These are phyloP conservation scores for Lindbergichthys nudifrons DNA, from an alignment of 2,797 vertebrate species.

Conservation along the genomic window DNA sequence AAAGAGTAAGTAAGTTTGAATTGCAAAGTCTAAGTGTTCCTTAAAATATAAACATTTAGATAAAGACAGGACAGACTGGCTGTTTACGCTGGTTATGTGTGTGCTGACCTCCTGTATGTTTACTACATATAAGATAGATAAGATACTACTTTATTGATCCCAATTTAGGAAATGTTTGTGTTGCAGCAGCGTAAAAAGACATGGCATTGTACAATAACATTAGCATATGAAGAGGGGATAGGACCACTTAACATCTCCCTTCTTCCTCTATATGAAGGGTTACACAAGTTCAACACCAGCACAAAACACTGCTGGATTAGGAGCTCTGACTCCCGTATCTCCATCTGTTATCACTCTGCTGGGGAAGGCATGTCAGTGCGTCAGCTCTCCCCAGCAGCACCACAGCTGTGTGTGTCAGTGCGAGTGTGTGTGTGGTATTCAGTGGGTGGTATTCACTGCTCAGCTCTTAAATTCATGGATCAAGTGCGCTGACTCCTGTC, in stretches of 20 bases:
- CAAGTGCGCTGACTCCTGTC: constrained; percentile 77
- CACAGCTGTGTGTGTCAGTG: constrained; percentile 64
- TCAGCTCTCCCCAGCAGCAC: constrained; percentile 41
- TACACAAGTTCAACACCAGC: constrained; percentile 53
- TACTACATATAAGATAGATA: no score
- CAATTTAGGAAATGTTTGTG: no score
- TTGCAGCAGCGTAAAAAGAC: no score
- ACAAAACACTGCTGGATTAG: constrained; percentile 50
- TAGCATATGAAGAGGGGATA: constrained; percentile 46
- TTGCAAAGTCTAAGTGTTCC: not conserved
- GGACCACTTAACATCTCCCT: constrained; percentile 46
- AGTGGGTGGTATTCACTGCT: constrained; percentile 80
- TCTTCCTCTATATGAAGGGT: constrained; percentile 40
- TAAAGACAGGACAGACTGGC: no score
- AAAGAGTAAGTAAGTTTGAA: not conserved
- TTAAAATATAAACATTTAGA: not conserved
- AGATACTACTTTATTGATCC: no score
- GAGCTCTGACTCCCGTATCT: constrained; percentile 46
- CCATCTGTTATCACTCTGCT: constrained; percentile 75
- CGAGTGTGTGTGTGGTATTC: constrained; percentile 72
- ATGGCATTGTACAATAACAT: not conserved
- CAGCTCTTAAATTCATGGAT: constrained; percentile 74
- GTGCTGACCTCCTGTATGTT: not conserved
- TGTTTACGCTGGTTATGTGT: not conserved
- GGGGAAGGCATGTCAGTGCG: constrained; percentile 51